Conservation (phyloP, 2,888 invertebrate species). For the Blastobasis lacticolella region DNA sequence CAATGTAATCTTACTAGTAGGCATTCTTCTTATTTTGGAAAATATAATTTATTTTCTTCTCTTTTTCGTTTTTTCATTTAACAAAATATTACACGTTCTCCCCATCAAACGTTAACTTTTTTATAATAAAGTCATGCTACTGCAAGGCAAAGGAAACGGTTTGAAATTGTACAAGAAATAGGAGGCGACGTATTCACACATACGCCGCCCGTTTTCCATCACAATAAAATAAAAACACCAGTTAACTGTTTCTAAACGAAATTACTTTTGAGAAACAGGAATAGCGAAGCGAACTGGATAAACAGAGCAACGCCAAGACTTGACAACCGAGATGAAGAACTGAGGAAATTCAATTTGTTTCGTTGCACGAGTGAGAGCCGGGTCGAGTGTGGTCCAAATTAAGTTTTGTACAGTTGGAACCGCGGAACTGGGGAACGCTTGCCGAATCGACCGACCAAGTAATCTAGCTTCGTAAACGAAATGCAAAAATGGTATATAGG, state of each 20-base stretch:
- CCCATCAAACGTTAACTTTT: too few species aligned
- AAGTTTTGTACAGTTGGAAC: slow-evolving; percentile 12
- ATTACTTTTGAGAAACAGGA: not conserved
- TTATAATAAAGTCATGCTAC: too few species aligned
- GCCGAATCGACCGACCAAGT: slow-evolving; percentile 15
- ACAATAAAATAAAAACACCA: too few species aligned
- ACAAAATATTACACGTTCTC: too few species aligned
- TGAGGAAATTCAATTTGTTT: slow-evolving; percentile 10
- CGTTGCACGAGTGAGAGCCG: slow-evolving; percentile 9
- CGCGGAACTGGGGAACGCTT: slow-evolving; percentile 11
- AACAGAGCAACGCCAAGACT: not conserved
- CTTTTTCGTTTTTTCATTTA: too few species aligned
- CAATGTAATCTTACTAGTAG: too few species aligned
- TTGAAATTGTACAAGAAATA: too few species aligned
- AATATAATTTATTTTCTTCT: too few species aligned
- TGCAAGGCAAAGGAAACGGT: too few species aligned
- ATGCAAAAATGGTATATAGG: not conserved
- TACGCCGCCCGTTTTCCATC: too few species aligned
- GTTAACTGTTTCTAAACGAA: too few species aligned
- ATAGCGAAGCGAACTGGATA: not conserved
- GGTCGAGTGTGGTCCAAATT: slow-evolving; percentile 16
- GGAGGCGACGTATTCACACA: too few species aligned
- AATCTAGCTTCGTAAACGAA: slow-evolving; percentile 4
- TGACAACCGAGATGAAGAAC: slow-evolving; percentile 3
- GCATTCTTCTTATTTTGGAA: not conserved